Evolutionary conservation across 2,113 vertebrate species (phyloP).

Genomic region (Labeo rohita): DNA sequence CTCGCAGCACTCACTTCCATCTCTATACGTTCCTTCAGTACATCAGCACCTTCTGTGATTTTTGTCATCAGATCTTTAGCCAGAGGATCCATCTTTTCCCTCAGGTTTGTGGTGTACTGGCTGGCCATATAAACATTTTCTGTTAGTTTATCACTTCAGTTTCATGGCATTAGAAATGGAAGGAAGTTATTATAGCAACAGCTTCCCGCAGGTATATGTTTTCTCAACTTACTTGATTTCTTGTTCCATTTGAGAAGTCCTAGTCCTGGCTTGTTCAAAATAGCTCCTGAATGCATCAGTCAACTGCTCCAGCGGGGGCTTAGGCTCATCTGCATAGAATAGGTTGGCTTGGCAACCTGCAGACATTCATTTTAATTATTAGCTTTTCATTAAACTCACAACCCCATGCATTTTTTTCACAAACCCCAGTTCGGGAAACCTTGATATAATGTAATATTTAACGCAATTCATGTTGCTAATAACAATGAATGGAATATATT

Average conservation of each 20-base stretch:
- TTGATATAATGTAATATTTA: too few relatives aligned
- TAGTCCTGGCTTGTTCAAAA: not conserved
- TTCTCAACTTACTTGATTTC: slow-evolving; percentile 66
- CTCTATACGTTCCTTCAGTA: slow-evolving; percentile 47
- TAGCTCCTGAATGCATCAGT: slow-evolving; percentile 7
- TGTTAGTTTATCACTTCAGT: not conserved
- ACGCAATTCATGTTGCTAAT: too few relatives aligned
- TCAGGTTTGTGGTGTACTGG: slow-evolving; percentile 51
- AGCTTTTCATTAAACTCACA: too few relatives aligned
- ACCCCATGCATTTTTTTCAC: too few relatives aligned
- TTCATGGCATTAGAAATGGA: slow-evolving; percentile 50
- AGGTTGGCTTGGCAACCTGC: slow-evolving; percentile 64
- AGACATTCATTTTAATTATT: not conserved
- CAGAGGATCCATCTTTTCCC: not conserved
- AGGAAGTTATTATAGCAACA: not conserved
- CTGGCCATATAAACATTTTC: slow-evolving; percentile 47
- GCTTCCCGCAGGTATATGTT: too few relatives aligned
- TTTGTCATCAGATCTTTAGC: not conserved
- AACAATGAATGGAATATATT: too few relatives aligned
- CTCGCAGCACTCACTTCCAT: slow-evolving; percentile 47
- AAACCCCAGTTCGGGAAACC: too few relatives aligned
- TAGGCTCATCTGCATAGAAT: slow-evolving; percentile 59
- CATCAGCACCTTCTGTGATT: not conserved
- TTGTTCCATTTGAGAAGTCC: slow-evolving; percentile 41
- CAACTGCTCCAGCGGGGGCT: slow-evolving; percentile 54